These are phyloP conservation scores for Oreochromis spilurus DNA, from an alignment of 2,113 vertebrate genomes.

Conservation along the genomic window DNA sequence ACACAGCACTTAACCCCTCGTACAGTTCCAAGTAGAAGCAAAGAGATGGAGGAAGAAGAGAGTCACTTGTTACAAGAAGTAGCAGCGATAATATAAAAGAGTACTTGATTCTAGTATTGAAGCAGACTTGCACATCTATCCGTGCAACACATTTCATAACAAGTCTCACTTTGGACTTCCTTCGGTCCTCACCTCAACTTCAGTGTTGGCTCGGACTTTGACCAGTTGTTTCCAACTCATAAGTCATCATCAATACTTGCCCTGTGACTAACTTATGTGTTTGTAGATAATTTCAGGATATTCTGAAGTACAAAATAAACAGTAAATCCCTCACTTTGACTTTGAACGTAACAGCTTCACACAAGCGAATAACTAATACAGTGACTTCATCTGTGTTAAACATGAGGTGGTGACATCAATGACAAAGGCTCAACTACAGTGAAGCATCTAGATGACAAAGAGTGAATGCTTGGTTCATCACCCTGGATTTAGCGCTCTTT, in stretches of 20 bases:
- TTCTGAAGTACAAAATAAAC: not conserved
- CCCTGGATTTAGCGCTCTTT: not conserved
- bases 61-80: not conserved
- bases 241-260: not conserved
- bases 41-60: not conserved
- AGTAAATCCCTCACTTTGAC: not conserved
- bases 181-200: not conserved
- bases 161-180: not conserved
- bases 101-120: not conserved
- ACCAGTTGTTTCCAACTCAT: constrained; percentile 17
- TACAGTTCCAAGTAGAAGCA: not conserved
- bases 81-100: not conserved
- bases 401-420: not conserved
- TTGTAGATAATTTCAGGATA: not conserved
- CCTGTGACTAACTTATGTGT: not conserved
- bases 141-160: not conserved
- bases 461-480: not conserved
- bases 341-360: not conserved
- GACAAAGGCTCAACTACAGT: accelerated
- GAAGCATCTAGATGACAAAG: not conserved
- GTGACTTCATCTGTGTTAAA: not conserved
- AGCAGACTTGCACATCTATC: not conserved
- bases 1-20: not conserved
- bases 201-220: constrained; percentile 9
- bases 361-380: not conserved